A percentile compares a stretch with the other conserved stretches of the same genome.
Conservation (phyloP, 2,113 vertebrate genomes). For the Philantomba maxwellii region DNA sequence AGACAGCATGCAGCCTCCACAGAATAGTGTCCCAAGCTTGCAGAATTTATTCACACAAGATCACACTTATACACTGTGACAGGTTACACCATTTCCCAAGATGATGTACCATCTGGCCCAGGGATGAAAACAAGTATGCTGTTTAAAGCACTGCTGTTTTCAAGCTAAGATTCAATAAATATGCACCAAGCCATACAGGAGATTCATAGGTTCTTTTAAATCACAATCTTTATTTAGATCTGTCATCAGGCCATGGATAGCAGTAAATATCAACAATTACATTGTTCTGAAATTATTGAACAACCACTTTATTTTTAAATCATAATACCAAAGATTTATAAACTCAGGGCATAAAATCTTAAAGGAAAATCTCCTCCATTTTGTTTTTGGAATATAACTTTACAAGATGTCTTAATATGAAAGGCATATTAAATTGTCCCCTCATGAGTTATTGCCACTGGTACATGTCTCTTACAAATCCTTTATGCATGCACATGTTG, state of each 20-base stretch:
- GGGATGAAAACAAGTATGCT: slow-evolving; percentile 30
- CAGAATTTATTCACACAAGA: slow-evolving; percentile 24
- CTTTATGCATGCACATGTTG: not conserved
- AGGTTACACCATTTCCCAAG: slow-evolving; percentile 65
- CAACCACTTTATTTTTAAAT: not conserved
- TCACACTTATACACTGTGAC: slow-evolving; percentile 60
- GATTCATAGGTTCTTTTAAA: not conserved
- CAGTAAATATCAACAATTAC: not conserved
- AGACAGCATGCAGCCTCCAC: not conserved
- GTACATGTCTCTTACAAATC: not conserved
- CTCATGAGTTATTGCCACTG: not conserved
- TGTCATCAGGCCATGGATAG: not conserved
- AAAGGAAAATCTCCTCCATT: not conserved
- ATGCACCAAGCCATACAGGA: slow-evolving; percentile 7
- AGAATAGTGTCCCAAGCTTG: not conserved
- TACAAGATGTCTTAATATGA: not conserved
- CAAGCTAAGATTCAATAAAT: slow-evolving; percentile 60
- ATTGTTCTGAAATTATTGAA: not conserved
- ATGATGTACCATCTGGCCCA: slow-evolving; percentile 63
- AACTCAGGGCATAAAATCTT: not conserved
- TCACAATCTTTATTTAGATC: not conserved
- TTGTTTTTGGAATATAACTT: not conserved
- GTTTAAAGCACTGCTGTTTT: slow-evolving; percentile 58
- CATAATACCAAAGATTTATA: not conserved
- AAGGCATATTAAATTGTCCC: not conserved